Conservation (phyloP, 2,113 vertebrate genomes). For the Paradoxurus hermaphroditus region DNA sequence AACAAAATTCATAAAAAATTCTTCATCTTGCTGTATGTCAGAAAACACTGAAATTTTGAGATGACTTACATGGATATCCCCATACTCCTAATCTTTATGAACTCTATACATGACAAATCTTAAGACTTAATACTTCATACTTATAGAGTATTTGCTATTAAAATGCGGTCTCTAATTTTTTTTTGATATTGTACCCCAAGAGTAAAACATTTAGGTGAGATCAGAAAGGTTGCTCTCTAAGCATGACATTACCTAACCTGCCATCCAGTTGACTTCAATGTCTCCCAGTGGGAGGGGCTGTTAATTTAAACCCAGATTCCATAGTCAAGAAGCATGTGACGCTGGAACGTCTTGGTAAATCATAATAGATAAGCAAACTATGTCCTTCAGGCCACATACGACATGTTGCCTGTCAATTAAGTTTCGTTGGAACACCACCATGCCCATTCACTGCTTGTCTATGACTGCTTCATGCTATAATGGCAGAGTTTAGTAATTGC, state of each 20-base stretch:
- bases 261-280: background rate
- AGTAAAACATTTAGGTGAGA: background rate
- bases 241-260: background rate
- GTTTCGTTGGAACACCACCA: background rate
- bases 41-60: background rate
- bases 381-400: background rate
- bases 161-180: background rate
- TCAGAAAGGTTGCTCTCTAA: background rate
- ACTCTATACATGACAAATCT: background rate
- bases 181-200: background rate
- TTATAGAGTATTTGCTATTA: background rate
- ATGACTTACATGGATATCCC: background rate
- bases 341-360: background rate
- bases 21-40: background rate
- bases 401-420: background rate
- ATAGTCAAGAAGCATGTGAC: background rate
- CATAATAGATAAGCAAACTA: background rate
- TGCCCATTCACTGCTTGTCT: background rate
- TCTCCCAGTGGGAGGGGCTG: background rate
- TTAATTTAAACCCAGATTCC: background rate
- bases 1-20: background rate
- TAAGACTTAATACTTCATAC: background rate
- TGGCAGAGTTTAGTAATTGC: background rate
- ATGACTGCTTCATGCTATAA: background rate
- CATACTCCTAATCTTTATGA: background rate